Evolutionary conservation across 1,140 invertebrate species (phyloP), one percentile per base, ranked within the genome.

Genomic region (Drosophila ambigua): DNA sequence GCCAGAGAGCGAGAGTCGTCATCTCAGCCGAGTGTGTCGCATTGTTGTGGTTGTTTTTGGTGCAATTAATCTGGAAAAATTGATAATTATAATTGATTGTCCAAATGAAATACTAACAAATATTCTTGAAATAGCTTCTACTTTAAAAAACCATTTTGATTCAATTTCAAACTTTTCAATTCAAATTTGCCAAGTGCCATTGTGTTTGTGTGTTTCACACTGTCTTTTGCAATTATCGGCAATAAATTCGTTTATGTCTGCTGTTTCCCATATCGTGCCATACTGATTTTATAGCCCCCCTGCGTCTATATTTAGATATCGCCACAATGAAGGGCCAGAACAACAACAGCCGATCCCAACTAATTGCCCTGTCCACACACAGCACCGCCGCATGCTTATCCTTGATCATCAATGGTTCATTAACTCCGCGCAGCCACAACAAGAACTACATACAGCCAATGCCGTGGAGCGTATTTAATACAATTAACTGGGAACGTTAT

Each of bases 391-490:
- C 35, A 11, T 50, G 71, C 76, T 89, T 89, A 89, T 89, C 85
- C 85, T 89, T 89, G 85, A 89, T 89, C 85, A 90, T 90, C 80
- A 81, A 81, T 89, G 78, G 80, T 90, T 89, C 85, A 89, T 90
- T 90, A 90, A 85, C 85, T 90, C 71, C 78, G 58, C 45, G 52
- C 50, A 60, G 50, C 58, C 46, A 60, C 58, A 64, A 65, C 63
- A 53, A 53, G 9, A 53, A 31, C 41, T 44, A 9, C 39, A 52
- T 7, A 71, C 41, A 73, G 87, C 11, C 78, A 68, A 72, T 72
- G 74, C 77, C 61, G 50, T 79, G 51, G 53, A 89, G 81, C 75
- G 85, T 76, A 90, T 89, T 89, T 89, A 89, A 89, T 90, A 84
- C 85, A 89, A 89, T 89, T 89, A 89, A 85, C 74, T 88, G 64